Evolutionary conservation across 2,797 vertebrate species (phyloP).

Genomic region (Harpagifer antarcticus): DNA sequence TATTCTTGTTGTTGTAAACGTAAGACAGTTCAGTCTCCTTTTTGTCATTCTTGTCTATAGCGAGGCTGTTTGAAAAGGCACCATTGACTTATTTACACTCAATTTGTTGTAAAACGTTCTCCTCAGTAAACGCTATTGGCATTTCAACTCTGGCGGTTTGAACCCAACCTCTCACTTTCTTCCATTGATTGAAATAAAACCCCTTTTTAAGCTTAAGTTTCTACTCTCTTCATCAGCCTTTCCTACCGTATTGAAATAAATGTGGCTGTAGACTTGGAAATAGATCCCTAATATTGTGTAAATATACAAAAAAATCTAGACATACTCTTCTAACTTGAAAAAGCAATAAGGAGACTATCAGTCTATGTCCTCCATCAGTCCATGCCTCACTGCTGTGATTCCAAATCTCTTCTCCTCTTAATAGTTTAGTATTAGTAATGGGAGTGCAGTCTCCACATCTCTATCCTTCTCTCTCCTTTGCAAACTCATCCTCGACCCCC

Average conservation of each 20-base stretch:
- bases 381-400: slow-evolving; percentile 11
- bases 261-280: background rate
- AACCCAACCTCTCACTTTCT: background rate
- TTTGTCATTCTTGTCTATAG: background rate
- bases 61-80: background rate
- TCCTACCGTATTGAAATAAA: background rate
- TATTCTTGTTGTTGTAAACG: background rate
- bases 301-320: background rate
- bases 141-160: background rate
- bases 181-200: background rate
- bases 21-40: background rate
- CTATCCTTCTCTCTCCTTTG: slow-evolving; percentile 38
- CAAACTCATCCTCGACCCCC: slow-evolving; percentile 61
- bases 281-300: background rate
- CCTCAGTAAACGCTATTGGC: background rate
- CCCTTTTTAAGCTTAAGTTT: background rate
- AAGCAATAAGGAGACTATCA: background rate
- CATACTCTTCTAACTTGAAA: background rate
- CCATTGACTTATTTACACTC: background rate
- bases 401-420: slow-evolving; percentile 33
- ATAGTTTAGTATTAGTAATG: slow-evolving; percentile 40
- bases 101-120: background rate
- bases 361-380: background rate
- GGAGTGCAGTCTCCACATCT: slow-evolving; percentile 44
- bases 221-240: background rate